Conservation (phyloP, 2,888 invertebrate species). For the Electrophaes corylata region DNA sequence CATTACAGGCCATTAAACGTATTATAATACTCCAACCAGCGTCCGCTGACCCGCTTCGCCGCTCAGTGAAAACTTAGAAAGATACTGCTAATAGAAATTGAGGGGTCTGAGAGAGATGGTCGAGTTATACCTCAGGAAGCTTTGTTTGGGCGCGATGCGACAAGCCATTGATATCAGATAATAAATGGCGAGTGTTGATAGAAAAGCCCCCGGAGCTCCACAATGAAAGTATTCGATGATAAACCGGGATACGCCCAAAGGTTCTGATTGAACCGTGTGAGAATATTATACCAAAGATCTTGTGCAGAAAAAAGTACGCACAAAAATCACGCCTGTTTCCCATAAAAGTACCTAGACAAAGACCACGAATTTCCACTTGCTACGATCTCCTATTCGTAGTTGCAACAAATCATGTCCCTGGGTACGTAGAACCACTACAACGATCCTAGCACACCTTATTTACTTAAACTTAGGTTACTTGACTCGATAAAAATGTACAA, state of each 20-base stretch:
- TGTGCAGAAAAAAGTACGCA: not conserved
- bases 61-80: slow-evolving; percentile 36
- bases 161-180: slow-evolving; percentile 78
- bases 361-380: not conserved
- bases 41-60: slow-evolving; percentile 46
- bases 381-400: not conserved
- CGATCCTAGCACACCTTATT: too few relatives aligned
- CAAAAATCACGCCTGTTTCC: not conserved
- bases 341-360: too few relatives aligned
- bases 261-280: slow-evolving; percentile 30
- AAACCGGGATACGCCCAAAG: slow-evolving; percentile 24
- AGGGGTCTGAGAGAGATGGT: slow-evolving; percentile 59
- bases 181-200: slow-evolving; percentile 78
- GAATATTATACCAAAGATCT: slow-evolving; percentile 25
- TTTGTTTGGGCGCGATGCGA: slow-evolving; percentile 80
- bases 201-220: slow-evolving; percentile 49
- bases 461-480: too few relatives aligned
- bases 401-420: not conserved
- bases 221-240: slow-evolving; percentile 35
- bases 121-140: slow-evolving; percentile 70
- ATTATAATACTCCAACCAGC: slow-evolving; percentile 73
- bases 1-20: slow-evolving; percentile 83
- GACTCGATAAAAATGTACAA: too few relatives aligned
- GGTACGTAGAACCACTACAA: too few relatives aligned
- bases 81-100: slow-evolving; percentile 54